Evolutionary conservation across 1,140 invertebrate genomes (phyloP), one percentile per base, ranked within the genome.

Genomic region (Euura lappo): DNA sequence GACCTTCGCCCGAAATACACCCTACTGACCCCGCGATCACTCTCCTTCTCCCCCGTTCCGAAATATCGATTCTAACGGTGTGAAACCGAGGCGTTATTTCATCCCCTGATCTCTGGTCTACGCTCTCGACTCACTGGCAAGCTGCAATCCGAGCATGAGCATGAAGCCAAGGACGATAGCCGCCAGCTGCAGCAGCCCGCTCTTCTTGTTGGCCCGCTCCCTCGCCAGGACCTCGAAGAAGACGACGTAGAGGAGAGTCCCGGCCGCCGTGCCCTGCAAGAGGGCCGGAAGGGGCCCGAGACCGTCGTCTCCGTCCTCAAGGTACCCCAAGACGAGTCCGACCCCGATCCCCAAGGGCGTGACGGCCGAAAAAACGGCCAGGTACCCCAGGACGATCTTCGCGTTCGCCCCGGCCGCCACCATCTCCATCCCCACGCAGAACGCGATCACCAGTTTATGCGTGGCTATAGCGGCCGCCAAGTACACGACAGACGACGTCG

Each of bases 141-240:
- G 85, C 81, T 94, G 92, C 67, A 96, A 85, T 70, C 91, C 91
- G 74, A 95, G 91, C 94, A 96, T 96, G 69, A 94, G 83, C 74
- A 89, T 85, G 84, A 95, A 96, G 72, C 94, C 95, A 46, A 92
- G 78, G 45, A 95, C 81, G 44, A 95, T 92, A 2, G 93, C 90
- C 3, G 92, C 71, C 72, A 94, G 89, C 79, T 95, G 93, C 2
- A 92, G 80, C 42, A 95, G 85, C 3, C 94, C 94, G 65, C 88
- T 89, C 71, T 91, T 90, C 8, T 88, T 86, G 79, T 92, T 92
- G 42, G 91, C 90, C 64, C 93, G 89, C 80, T 96, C 94, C 71
- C 93, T 89, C 51, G 94, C 94, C 68, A 97, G 89, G 44, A 97
- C 94, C 87, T 97, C 96, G 83, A 97, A 97, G 90, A 97, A 97